These are phyloP conservation scores for Campoletis sonorensis DNA, from an alignment of 1,140 invertebrate species.

Conservation along the genomic window DNA sequence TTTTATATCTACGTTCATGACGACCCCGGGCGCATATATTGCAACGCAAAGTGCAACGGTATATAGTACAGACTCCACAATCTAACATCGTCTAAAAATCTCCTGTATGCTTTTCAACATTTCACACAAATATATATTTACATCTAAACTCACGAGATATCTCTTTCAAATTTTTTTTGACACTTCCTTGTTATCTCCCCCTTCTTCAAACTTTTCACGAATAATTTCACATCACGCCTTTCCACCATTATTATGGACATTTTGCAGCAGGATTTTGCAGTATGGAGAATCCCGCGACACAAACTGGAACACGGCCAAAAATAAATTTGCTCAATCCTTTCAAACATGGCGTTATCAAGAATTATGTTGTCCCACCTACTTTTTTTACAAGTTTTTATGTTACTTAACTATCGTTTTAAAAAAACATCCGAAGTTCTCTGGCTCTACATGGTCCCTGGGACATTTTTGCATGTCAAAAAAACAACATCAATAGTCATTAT, in stretches of 20 bases:
- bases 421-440: no score
- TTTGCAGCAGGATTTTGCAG: not conserved
- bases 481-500: no score
- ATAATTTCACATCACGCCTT: no score
- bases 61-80: constrained; percentile 34
- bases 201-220: not conserved
- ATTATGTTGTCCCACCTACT: no score
- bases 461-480: no score
- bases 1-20: constrained; percentile 42
- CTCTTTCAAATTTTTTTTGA: not conserved
- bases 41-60: constrained; percentile 36
- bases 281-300: no score
- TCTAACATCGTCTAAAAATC: constrained; percentile 25
- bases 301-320: no score
- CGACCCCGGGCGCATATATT: constrained; percentile 28
- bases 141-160: constrained; percentile 6
- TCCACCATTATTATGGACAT: not conserved
- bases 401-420: no score
- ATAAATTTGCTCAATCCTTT: no score
- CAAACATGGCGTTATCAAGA: no score
- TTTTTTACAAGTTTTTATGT: no score
- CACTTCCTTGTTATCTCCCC: not conserved
- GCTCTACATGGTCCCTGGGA: no score
- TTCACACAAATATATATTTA: not conserved
- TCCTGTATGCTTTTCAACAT: constrained; percentile 16